A percentile compares a stretch with the other conserved stretches of the same genome.
Evolutionary conservation across 2,888 invertebrate genomes (phyloP).

Genomic region (Crossocerus cetratus): DNA sequence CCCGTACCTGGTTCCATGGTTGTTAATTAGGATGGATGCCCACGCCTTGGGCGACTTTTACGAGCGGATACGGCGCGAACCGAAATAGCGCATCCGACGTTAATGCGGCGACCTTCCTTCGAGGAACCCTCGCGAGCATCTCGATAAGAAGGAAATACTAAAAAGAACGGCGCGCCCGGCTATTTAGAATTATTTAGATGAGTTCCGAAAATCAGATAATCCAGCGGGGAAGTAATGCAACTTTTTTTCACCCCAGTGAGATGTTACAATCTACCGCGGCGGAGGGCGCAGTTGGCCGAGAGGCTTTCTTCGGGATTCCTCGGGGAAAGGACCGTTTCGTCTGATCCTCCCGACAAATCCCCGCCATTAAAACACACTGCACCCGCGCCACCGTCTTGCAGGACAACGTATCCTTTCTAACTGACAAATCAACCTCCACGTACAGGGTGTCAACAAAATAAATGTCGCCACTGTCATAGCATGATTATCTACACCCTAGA

Average conservation of each 20-base stretch:
- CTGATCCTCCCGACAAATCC: no score
- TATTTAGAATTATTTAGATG: constrained; percentile 64
- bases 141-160: constrained; percentile 59
- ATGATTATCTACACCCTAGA: no score
- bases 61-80: constrained; percentile 73
- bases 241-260: constrained; percentile 29
- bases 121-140: constrained; percentile 67
- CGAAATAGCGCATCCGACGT: constrained; percentile 71
- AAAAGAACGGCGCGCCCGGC: constrained; percentile 48
- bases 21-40: constrained; percentile 77
- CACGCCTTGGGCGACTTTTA: constrained; percentile 76
- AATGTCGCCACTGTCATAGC: no score
- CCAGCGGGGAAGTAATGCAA: constrained; percentile 10
- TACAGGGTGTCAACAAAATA: no score
- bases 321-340: neutral
- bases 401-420: no score
- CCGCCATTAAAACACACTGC: no score
- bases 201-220: constrained; percentile 60
- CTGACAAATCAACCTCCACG: no score
- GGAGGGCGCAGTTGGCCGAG: neutral
- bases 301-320: constrained; percentile 11
- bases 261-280: constrained; percentile 27
- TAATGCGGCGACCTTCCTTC: constrained; percentile 66
- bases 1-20: constrained; percentile 73
- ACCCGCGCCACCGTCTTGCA: no score